phyloP scores from a whole-genome alignment of 2,113 vertebrate species.

The Hemiprocne comata region DNA sequence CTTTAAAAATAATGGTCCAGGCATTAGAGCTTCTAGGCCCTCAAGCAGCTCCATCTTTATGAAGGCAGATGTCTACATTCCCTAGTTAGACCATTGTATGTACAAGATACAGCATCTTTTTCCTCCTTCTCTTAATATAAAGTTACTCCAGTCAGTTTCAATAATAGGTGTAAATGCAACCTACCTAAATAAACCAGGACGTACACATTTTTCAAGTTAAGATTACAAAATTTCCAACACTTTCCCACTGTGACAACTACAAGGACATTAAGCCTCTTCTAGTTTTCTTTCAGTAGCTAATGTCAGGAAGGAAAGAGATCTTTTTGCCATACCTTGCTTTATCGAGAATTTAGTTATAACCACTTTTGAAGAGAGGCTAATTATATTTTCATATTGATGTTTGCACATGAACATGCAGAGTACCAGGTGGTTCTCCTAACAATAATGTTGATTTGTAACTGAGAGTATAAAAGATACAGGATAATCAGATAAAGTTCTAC shows the following conservation, averaged over 20 bases:
- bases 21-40: background rate
- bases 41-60: background rate
- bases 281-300: background rate
- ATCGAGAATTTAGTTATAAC: background rate
- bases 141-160: accelerated
- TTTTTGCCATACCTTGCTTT: background rate
- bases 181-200: background rate
- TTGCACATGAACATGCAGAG: background rate
- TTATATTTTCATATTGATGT: background rate
- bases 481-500: background rate
- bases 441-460: background rate
- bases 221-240: accelerated
- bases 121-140: background rate
- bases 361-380: background rate
- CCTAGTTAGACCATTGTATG: background rate
- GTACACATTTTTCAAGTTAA: background rate
- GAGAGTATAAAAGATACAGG: background rate
- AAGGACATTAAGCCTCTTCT: background rate
- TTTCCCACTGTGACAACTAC: background rate
- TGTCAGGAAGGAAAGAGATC: background rate
- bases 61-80: background rate
- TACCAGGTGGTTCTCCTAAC: background rate
- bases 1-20: background rate
- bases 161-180: background rate
- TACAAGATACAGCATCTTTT: background rate